Evolutionary conservation across 2,888 invertebrate species (phyloP), one percentile per base, ranked within the genome.

Genomic region (Leucophenga maculata): DNA sequence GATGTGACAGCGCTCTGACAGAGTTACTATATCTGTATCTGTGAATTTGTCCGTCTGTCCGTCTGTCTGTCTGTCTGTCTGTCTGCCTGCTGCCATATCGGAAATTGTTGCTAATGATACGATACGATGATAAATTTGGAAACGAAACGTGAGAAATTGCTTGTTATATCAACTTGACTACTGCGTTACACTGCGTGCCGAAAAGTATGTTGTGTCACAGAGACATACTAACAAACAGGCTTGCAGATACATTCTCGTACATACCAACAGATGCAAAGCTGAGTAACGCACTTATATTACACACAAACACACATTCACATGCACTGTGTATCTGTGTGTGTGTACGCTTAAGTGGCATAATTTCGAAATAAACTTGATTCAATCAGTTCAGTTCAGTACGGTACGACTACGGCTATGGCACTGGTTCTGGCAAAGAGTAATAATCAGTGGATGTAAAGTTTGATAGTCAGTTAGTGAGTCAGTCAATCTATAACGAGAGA

Each of bases 321-420:
- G 32, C 32, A 69, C 22, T 48, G 26, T 20, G 16, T 59, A 60
- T 48, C 18, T 44, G 55, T 39, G 44, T 69, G 48, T 52, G 54
- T 65, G 18, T 20, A 70, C 64, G 75, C 77, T 77, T 32, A 88
- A 88, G 87, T 88, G 83, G 88, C 88, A 84, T 88, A 82, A 88
- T 88, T 88, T 87, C 75, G 85, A 86, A 88, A 88, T 88, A 88
- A 88, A 88, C 88, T 88, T 88, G 88, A 88, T 88, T 88, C 88
- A 86, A 88, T 88, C 86, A 86, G 77, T 64, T 62, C 60, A 54
- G 60, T 65, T 65, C 3, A 11, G 57, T 11, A 3, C 11, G n/a
- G n/a, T n/a, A n/a, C n/a, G n/a, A n/a, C n/a, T n/a, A n/a, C n/a
- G n/a, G n/a, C n/a, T n/a, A n/a, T n/a, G n/a, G n/a, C n/a, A n/a